Evolutionary conservation across 2,113 vertebrate genomes (phyloP), one percentile per base, ranked within the genome.

Genomic region (Salvator merianae): DNA sequence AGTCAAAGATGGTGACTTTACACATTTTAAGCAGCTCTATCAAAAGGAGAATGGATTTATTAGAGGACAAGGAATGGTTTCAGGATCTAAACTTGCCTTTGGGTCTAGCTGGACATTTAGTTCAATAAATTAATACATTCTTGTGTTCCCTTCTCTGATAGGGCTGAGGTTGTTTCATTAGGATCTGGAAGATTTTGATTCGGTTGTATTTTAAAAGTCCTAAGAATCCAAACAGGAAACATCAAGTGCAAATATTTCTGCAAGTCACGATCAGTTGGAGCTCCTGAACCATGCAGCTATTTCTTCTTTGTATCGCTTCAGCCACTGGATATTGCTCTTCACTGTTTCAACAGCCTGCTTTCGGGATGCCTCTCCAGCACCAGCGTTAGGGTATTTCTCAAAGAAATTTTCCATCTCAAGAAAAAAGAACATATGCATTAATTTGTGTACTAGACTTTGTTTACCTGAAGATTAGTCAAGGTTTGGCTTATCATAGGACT

Each of bases 361-460:
- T 84, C 99, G 96, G 26, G 98, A 88, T 84, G 83, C 93, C 91
- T 94, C 92, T 90, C 99, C 99, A n/a, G 99, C 97, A 5, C 98
- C 99, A 69, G 98, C 97, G 40, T 98, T 80, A 40, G 97, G 96
- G 7, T 97, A 97, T 85, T 94, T 95, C 24, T 83, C 88, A 92
- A 99, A 99, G 95, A 99, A 99, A 87, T 97, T 95, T 90, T 98
- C 82, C 95, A 99, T 97, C 99, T 99, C 81, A 77, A 95, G 40
- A 71, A 32, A 65, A 85, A 50, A 9, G 24, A 53, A 24, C 70
- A 82, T 4, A 38, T 32, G 13, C 53, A 62, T 79, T 63, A 13
- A 30, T 53, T 30, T 30, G 26, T 32, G 36, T 50, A 16, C 63
- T 20, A 34, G 55, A 72, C 47, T 32, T 65, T 8, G 18, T 43